Conservation (phyloP, 2,797 vertebrate genomes). For the Astyanax mexicanus region DNA sequence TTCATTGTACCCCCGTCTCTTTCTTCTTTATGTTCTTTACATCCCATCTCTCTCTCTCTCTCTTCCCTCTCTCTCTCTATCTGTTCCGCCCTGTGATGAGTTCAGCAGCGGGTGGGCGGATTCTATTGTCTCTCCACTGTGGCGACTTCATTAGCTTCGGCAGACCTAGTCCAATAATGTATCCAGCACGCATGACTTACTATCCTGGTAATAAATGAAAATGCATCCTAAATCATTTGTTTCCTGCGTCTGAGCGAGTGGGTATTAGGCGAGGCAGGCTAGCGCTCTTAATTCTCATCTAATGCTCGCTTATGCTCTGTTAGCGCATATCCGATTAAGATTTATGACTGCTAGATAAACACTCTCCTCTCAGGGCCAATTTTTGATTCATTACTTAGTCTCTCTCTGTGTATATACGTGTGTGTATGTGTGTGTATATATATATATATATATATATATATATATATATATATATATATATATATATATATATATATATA, state of each 20-base stretch:
- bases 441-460: constrained; percentile 38
- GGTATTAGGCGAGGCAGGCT: constrained; percentile 56
- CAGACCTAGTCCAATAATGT: constrained; percentile 52
- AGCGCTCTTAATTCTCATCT: constrained; percentile 67
- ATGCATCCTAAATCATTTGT: constrained; percentile 58
- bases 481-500: too few species aligned
- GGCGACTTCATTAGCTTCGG: constrained; percentile 57
- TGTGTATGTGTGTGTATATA: constrained; percentile 46
- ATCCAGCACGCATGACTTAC: constrained; percentile 40
- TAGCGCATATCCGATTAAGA: constrained; percentile 73
- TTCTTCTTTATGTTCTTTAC: not conserved
- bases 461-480: too few species aligned
- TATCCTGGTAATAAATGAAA: constrained; percentile 57
- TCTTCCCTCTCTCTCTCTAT: not conserved
- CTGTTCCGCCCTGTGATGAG: not conserved
- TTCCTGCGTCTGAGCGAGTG: constrained; percentile 54
- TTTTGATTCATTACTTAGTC: constrained; percentile 63
- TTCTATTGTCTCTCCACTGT: constrained; percentile 38
- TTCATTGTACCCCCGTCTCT: not conserved
- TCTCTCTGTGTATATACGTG: constrained; percentile 43
- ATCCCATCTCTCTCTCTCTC: not conserved
- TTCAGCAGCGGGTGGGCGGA: constrained; percentile 43
- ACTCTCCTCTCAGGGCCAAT: constrained; percentile 62
- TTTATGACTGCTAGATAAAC: constrained; percentile 74
- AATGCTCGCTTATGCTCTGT: constrained; percentile 67